phyloP scores from a whole-genome alignment of 2,797 vertebrate species.

The Danio choprae region DNA sequence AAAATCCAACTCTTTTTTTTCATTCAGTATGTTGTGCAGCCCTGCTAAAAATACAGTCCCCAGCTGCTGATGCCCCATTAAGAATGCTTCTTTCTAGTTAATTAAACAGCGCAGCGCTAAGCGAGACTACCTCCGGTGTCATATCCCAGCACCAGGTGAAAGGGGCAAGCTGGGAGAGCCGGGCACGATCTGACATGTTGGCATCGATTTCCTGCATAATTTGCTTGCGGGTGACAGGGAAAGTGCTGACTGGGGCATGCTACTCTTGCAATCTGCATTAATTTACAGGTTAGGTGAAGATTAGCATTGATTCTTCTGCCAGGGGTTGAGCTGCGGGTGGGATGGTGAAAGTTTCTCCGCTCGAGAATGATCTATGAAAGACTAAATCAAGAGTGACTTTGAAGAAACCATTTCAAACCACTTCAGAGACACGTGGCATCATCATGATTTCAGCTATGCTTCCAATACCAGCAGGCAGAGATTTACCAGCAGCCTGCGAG shows the following conservation, averaged over 20 bases:
- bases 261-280: slow-evolving; percentile 67
- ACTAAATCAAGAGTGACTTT: slow-evolving; percentile 44
- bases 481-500: background rate
- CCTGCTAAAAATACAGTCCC: background rate
- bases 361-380: slow-evolving; percentile 35
- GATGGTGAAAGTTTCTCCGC: slow-evolving; percentile 53
- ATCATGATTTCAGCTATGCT: slow-evolving; percentile 3
- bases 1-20: background rate
- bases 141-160: slow-evolving; percentile 54
- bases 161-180: slow-evolving; percentile 49
- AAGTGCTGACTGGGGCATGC: slow-evolving; percentile 72
- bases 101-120: slow-evolving; percentile 55
- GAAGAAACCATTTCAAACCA: slow-evolving; percentile 32
- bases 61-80: slow-evolving; percentile 42
- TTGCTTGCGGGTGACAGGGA: slow-evolving; percentile 72
- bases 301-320: slow-evolving; percentile 71
- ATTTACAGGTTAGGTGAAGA: slow-evolving; percentile 71
- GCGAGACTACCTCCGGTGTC: slow-evolving; percentile 43
- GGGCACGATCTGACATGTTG: slow-evolving; percentile 56
- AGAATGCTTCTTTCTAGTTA: slow-evolving; percentile 31
- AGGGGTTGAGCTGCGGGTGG: slow-evolving; percentile 50
- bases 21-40: background rate
- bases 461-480: slow-evolving; percentile 3
- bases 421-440: background rate
- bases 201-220: slow-evolving; percentile 75